Percentiles rank a stretch among this genome's conserved stretches.
These are phyloP conservation scores for Protobothrops flavoviridis DNA, from an alignment of 2,113 vertebrate genomes.

Conservation along the genomic window DNA sequence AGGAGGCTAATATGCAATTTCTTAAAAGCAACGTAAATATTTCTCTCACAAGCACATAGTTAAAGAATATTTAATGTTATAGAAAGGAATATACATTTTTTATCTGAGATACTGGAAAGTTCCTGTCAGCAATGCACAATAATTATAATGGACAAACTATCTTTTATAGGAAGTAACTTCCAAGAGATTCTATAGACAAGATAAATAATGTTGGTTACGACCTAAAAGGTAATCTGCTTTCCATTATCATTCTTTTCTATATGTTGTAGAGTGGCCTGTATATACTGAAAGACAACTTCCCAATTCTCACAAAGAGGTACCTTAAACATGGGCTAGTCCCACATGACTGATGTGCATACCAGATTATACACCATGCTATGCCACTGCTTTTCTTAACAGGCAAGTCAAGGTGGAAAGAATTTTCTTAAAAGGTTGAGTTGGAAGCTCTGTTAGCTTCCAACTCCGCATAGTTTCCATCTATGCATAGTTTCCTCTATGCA, in stretches of 20 bases:
- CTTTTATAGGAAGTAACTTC: not conserved
- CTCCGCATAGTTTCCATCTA: not conserved
- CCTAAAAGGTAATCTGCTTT: not conserved
- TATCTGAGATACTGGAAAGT: not conserved
- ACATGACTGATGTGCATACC: not conserved
- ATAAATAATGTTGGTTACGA: not conserved
- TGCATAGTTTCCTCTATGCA: not conserved
- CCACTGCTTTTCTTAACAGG: not conserved
- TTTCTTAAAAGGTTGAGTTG: not conserved
- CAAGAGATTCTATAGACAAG: not conserved
- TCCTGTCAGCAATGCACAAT: not conserved
- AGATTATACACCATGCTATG: not conserved
- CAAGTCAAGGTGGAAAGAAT: not conserved
- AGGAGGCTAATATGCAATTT: not conserved
- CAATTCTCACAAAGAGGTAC: not conserved
- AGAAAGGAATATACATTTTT: not conserved
- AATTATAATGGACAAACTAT: not conserved
- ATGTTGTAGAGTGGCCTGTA: not conserved
- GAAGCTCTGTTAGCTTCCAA: not conserved
- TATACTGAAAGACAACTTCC: not conserved
- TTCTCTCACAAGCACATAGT: not conserved
- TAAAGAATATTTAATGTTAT: not conserved
- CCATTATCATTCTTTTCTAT: too few species aligned
- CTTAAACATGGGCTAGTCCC: not conserved
- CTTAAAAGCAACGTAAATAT: not conserved